Base-by-base conservation (phyloP, 2,888 invertebrate species). In the Emmelina monodactyla region DNA sequence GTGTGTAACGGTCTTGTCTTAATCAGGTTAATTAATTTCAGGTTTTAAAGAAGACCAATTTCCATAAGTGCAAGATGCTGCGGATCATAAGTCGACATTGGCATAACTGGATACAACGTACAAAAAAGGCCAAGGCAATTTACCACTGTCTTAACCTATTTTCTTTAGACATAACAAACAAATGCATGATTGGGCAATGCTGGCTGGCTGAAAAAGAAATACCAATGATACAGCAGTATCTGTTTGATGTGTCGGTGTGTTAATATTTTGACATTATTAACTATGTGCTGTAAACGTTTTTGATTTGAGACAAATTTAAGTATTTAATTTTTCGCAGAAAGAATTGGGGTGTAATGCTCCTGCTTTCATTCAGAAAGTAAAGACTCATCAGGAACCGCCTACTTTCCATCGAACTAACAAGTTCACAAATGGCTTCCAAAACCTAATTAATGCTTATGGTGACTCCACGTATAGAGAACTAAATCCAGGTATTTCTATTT, bases 381-480 rank as follows among this genome's bases (percentile, higher is more conserved):
- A 85, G 14, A 87, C 89, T 0, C 44, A 45, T 0, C 86, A 86
- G 43, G 73, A 73, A 33, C 94, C 94, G 1, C 97, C 97, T 2
- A 97, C 97, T 0, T 96, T 84, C 61, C 90, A 93, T 57, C 83
- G 91, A 5, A 90, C 91, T 10, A 97, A 97, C 67, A 91, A 89
- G 56, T 97, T 96, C 60, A 97, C 97, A 0, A 73, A 70, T 40
- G 95, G 92, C 19, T 97, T 97, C 69, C 97, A 97, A 71, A 85
- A 85, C 45, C 84, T 97, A 43, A 93, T 97, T 37, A 92, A 94
- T 64, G 88, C 96, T 0, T 97, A 97, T 54, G 97, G 96, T 19
- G 86, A 94, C 34, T 91, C 94, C 2, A 85, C 86, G 2, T 97
- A 97, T 57, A 82, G 92, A 14, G 97, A 97, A 79, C 86, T 91